Percentiles rank a stretch among this genome's conserved stretches.
These are phyloP conservation scores for Orycteropus afer DNA, from an alignment of 2,113 vertebrate species.

Conservation along the genomic window DNA sequence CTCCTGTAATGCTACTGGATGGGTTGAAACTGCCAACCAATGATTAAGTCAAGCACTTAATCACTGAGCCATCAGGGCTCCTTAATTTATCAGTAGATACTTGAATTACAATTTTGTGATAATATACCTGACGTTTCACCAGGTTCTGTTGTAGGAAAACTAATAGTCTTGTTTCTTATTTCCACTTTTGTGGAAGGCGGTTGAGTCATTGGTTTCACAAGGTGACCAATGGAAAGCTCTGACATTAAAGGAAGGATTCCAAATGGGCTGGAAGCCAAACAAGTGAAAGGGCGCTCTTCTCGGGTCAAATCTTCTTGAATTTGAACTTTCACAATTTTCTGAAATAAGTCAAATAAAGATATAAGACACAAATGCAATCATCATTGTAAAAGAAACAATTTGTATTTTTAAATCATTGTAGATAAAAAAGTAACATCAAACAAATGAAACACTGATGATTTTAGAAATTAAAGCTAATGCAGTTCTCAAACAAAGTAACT, in stretches of 20 bases:
- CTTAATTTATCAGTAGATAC: neutral
- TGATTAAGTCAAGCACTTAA: neutral
- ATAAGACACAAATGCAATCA: slow-evolving; percentile 38
- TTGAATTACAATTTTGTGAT: neutral
- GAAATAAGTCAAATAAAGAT: slow-evolving; percentile 56
- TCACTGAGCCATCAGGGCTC: neutral
- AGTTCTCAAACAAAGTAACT: neutral
- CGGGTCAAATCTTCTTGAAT: slow-evolving; percentile 87
- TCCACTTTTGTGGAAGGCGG: slow-evolving; percentile 84
- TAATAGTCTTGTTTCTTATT: slow-evolving; percentile 90
- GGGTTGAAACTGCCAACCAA: neutral
- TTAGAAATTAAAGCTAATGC: slow-evolving; percentile 39
- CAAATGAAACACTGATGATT: slow-evolving; percentile 5
- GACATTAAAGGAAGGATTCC: slow-evolving; percentile 78
- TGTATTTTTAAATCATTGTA: slow-evolving; percentile 39
- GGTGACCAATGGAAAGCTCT: slow-evolving; percentile 83
- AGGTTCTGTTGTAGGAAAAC: slow-evolving; percentile 89
- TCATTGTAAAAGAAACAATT: neutral
- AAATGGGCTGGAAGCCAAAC: slow-evolving; percentile 72
- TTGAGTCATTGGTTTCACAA: slow-evolving; percentile 79
- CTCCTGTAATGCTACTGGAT: neutral
- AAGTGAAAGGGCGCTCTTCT: slow-evolving; percentile 75
- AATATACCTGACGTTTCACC: slow-evolving; percentile 92
- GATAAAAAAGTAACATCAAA: slow-evolving; percentile 41
- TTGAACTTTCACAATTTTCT: slow-evolving; percentile 92